Evolutionary conservation across 2,888 invertebrate genomes (phyloP), one percentile per base, ranked within the genome.

Genomic region (Epirrhoe alternata): DNA sequence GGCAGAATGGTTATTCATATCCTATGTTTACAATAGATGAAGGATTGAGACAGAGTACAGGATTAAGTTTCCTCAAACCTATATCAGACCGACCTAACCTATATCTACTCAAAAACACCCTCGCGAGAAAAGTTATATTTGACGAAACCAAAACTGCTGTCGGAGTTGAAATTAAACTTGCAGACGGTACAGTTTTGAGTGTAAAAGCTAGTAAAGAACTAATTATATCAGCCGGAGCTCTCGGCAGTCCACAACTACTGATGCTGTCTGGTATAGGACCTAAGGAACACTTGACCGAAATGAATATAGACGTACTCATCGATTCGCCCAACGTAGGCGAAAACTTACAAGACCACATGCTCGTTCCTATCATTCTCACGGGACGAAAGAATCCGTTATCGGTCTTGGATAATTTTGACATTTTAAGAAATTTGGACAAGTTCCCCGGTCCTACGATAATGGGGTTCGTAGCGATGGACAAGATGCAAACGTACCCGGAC

Each of bases 181-280:
- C 61, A 0, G 64, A 68, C 58, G 24, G 24, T 24, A 70, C 73
- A 33, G 52, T 59, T 30, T 33, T 71, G 5, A 57, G 52, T n/a
- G 6, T 81, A 1, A 64, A 17, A 33, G 78, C 75, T 5, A 70
- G 16, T 4, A 79, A 74, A 64, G 85, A 84, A 72, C 72, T 83
- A 0, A 79, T 84, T 50, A 24, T 84, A 45, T 83, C 81, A 12
- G 81, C 81, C 6, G 85, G 84, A 6, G 71, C 81, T 30, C 70
- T 84, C 5, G 81, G 78, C 24, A 82, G 77, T 51, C 84, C 85
- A 7, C 78, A 83, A 64, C 45, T 83, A 4, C 61, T 85, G 30
- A 82, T 84, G 82, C 59, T 82, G 12, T 84, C 84, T 5, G 85
- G 85, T 3, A 70, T 85, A 38, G 85, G 84, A 16, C 82, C 80